A percentile compares a stretch with the other conserved stretches of the same genome.
These are phyloP conservation scores for Pterois miles DNA, from an alignment of 2,797 vertebrate genomes.

Conservation along the genomic window DNA sequence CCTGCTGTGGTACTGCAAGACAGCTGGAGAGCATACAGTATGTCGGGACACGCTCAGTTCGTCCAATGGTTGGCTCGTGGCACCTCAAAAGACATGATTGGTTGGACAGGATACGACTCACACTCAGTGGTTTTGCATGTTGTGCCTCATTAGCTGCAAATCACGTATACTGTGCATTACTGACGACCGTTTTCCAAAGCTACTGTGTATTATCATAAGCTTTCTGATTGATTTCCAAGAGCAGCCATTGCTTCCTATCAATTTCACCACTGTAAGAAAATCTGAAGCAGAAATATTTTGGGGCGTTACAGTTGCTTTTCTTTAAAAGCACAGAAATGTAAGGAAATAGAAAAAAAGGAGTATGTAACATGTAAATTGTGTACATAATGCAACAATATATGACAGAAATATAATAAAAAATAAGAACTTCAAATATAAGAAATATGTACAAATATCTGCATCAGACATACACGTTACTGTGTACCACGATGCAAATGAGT, in stretches of 20 bases:
- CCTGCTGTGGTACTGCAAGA: constrained; percentile 65
- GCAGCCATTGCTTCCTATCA: constrained; percentile 13
- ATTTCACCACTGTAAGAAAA: neutral
- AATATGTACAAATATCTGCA: too few relatives aligned
- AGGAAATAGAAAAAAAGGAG: too few relatives aligned
- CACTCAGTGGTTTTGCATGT: neutral
- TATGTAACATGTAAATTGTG: too few relatives aligned
- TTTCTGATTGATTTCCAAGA: constrained; percentile 8
- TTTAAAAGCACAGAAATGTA: too few relatives aligned
- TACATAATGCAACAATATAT: too few relatives aligned
- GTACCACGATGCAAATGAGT: too few relatives aligned
- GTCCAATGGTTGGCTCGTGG: constrained; percentile 35
- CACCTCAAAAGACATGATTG: constrained; percentile 16
- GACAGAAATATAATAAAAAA: too few relatives aligned
- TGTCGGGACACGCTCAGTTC: constrained; percentile 44
- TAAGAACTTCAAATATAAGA: too few relatives aligned
- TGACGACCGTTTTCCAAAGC: constrained; percentile 38
- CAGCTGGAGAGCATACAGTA: constrained; percentile 32
- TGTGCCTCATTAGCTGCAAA: constrained; percentile 32
- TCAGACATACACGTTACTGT: too few relatives aligned
- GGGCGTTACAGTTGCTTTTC: too few relatives aligned
- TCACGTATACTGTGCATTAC: constrained; percentile 8
- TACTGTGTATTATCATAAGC: neutral
- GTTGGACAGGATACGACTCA: constrained; percentile 19
- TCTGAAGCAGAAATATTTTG: too few relatives aligned